Percentiles rank a stretch among this genome's conserved stretches.
phyloP scores from a whole-genome alignment of 2,113 vertebrate genomes.

The Paratilapia polleni region DNA sequence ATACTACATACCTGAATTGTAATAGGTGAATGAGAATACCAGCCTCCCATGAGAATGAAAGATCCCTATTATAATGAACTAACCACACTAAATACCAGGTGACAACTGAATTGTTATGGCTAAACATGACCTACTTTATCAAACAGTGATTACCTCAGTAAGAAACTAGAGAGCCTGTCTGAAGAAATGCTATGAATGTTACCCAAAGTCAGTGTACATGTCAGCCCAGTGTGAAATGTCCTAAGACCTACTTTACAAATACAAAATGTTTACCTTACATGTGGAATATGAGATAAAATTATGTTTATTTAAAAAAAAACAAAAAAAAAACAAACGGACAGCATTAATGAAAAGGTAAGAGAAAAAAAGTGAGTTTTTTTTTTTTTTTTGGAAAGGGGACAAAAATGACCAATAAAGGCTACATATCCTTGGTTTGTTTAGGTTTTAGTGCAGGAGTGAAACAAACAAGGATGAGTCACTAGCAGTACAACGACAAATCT shows the following conservation, averaged over 20 bases:
- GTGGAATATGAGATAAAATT: slow-evolving; percentile 56
- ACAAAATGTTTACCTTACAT: slow-evolving; percentile 72
- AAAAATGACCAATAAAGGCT: slow-evolving; percentile 58
- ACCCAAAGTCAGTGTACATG: slow-evolving; percentile 59
- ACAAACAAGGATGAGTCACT: slow-evolving; percentile 76
- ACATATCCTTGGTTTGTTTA: slow-evolving; percentile 75
- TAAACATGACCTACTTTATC: slow-evolving; percentile 50
- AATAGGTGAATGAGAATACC: slow-evolving; percentile 66
- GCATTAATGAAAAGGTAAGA: slow-evolving; percentile 55
- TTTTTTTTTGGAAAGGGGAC: slow-evolving; percentile 18
- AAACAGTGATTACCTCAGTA: slow-evolving; percentile 38
- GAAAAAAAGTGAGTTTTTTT: slow-evolving; percentile 35
- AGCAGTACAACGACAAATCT: slow-evolving; percentile 58
- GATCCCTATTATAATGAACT: slow-evolving; percentile 39
- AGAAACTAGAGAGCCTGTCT: slow-evolving; percentile 34
- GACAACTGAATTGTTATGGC: slow-evolving; percentile 26
- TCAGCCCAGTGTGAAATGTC: slow-evolving; percentile 72
- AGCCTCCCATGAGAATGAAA: slow-evolving; percentile 64
- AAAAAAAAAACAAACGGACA: slow-evolving; percentile 22
- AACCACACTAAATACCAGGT: slow-evolving; percentile 53
- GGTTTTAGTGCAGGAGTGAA: slow-evolving; percentile 77
- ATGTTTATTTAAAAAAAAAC: slow-evolving; percentile 19
- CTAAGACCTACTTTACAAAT: slow-evolving; percentile 72
- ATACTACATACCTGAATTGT: slow-evolving; percentile 69
- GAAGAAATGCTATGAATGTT: slow-evolving; percentile 46